phyloP scores from a whole-genome alignment of 2,113 vertebrate genomes.

The Rhinoderma darwinii region DNA sequence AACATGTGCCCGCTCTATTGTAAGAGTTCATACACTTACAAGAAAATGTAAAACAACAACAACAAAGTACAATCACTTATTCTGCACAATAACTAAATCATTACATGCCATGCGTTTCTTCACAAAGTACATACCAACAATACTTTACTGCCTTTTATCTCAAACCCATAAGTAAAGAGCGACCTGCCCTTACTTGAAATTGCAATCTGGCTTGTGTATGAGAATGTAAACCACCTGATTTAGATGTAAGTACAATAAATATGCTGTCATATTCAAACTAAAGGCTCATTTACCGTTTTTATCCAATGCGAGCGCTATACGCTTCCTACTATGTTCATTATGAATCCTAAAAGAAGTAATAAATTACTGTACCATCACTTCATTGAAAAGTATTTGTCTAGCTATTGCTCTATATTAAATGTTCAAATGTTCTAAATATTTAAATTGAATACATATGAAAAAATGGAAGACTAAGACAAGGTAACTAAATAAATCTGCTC shows the following conservation, averaged over 20 bases:
- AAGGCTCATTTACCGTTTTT: not conserved
- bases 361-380: not conserved
- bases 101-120: not conserved
- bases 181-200: not conserved
- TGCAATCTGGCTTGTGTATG: constrained; percentile 12
- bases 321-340: no score
- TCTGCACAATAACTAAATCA: not conserved
- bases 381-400: no score
- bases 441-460: not conserved
- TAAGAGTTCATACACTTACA: not conserved
- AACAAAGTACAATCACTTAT: not conserved
- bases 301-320: constrained; percentile 5
- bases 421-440: not conserved
- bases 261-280: not conserved
- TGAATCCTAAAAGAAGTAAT: not conserved
- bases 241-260: constrained; percentile 9
- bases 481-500: constrained; percentile 16
- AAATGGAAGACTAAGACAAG: not conserved
- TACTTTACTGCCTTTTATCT: not conserved
- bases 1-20: not conserved
- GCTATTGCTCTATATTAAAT: no score
- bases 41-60: not conserved
- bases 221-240: not conserved
- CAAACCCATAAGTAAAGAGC: not conserved
- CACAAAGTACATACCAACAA: not conserved